Evolutionary conservation across 2,888 invertebrate genomes (phyloP).

Genomic region (Cataglyphis altisquamis): DNA sequence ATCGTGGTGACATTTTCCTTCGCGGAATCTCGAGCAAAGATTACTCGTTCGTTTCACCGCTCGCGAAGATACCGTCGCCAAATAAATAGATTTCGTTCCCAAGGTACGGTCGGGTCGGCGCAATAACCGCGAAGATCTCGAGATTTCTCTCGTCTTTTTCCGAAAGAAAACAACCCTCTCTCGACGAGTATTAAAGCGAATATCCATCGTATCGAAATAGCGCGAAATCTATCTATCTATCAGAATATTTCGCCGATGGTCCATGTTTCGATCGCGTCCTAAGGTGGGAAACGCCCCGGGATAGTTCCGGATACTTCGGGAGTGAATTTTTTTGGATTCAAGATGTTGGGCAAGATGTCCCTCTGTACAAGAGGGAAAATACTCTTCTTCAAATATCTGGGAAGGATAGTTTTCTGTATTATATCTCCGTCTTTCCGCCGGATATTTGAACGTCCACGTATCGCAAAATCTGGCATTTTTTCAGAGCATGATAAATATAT

Average conservation of each 20-base stretch:
- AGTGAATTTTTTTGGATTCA: conserved; percentile 23
- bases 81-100: conserved; percentile 48
- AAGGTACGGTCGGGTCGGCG: not conserved
- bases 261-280: conserved; percentile 46
- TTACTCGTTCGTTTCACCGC: conserved; percentile 45
- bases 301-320: conserved; percentile 41
- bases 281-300: conserved; percentile 45
- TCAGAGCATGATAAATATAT: not conserved
- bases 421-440: not conserved
- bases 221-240: conserved; percentile 29
- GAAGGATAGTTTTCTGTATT: conserved; percentile 24
- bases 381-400: conserved; percentile 31
- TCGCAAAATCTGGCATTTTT: not conserved
- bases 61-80: conserved; percentile 36
- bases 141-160: conserved; percentile 23
- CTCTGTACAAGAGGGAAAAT: conserved; percentile 15
- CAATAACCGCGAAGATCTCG: conserved; percentile 37
- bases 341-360: conserved; percentile 46
- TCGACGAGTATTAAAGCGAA: conserved; percentile 47
- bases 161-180: conserved; percentile 36
- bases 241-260: conserved; percentile 39
- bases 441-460: conserved; percentile 32
- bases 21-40: conserved; percentile 27
- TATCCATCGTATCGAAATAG: conserved; percentile 38
- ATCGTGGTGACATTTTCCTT: conserved; percentile 38